These are phyloP conservation scores for Dioctria rufipes DNA, from an alignment of 2,888 invertebrate species.

Conservation along the genomic window DNA sequence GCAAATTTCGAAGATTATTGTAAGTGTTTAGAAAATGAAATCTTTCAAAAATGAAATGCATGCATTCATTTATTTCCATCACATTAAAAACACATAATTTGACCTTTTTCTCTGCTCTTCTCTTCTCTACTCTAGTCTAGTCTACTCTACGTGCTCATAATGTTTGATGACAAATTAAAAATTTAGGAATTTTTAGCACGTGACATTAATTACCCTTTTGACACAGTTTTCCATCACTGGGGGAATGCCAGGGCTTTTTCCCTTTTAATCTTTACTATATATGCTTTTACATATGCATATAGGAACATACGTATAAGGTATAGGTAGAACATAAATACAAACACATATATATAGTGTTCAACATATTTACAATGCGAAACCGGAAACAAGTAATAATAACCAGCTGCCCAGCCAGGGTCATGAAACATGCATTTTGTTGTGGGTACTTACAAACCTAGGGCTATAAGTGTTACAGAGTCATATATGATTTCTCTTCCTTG, in stretches of 20 bases:
- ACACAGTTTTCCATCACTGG: not conserved
- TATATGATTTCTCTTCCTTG: not conserved
- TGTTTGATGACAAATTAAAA: not conserved
- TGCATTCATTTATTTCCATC: too few relatives aligned
- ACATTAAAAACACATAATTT: too few relatives aligned
- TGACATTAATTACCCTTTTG: slow-evolving; percentile 13
- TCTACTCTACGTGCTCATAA: not conserved
- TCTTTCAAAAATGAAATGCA: too few relatives aligned
- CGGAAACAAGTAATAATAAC: not conserved
- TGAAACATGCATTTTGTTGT: not conserved
- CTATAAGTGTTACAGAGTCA: not conserved
- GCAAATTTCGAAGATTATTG: too few relatives aligned
- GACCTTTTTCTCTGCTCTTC: too few relatives aligned
- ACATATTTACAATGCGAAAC: not conserved
- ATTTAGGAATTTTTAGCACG: not conserved
- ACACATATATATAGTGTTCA: not conserved
- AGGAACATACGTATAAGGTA: too few relatives aligned
- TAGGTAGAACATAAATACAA: too few relatives aligned
- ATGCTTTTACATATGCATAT: not conserved
- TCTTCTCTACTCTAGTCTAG: too few relatives aligned
- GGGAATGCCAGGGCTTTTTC: not conserved
- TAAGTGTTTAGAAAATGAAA: too few relatives aligned
- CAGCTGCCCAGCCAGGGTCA: not conserved
- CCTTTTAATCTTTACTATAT: not conserved
- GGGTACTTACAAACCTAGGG: not conserved